phyloP scores from a whole-genome alignment of 53 echinoderm and acorn worm genomes.

The Paracentrotus lividus region DNA sequence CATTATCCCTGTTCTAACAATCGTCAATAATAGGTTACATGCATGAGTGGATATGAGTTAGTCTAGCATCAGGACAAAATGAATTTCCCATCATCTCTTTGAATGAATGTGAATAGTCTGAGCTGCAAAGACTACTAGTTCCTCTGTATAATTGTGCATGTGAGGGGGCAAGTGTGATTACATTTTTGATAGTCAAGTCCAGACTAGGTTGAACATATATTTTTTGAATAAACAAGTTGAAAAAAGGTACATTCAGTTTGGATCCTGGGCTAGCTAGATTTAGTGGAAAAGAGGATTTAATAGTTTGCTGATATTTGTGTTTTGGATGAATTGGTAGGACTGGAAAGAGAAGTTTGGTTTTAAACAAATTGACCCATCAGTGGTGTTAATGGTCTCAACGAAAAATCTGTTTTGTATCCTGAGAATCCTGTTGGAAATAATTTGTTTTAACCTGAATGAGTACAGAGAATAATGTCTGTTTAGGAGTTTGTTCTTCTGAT shows the following conservation, averaged over 20 bases:
- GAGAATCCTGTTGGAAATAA: too few relatives aligned
- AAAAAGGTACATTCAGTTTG: not conserved
- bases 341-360: not conserved
- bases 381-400: too few relatives aligned
- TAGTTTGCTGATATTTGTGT: not conserved
- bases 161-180: not conserved
- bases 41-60: slow-evolving; percentile 16
- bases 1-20: not conserved
- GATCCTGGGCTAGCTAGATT: not conserved
- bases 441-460: too few relatives aligned
- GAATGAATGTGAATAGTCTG: not conserved
- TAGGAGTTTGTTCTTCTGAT: too few relatives aligned
- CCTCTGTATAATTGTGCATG: too few relatives aligned
- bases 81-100: not conserved
- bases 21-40: not conserved
- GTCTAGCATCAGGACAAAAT: not conserved
- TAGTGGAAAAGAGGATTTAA: not conserved
- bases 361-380: too few relatives aligned
- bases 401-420: too few relatives aligned
- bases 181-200: not conserved
- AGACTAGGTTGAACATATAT: not conserved
- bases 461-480: too few relatives aligned
- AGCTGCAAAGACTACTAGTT: not conserved
- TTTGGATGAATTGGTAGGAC: not conserved
- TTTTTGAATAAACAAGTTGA: not conserved